Conservation (phyloP, 1,140 invertebrate species). For the Drosophila neocordata region DNA sequence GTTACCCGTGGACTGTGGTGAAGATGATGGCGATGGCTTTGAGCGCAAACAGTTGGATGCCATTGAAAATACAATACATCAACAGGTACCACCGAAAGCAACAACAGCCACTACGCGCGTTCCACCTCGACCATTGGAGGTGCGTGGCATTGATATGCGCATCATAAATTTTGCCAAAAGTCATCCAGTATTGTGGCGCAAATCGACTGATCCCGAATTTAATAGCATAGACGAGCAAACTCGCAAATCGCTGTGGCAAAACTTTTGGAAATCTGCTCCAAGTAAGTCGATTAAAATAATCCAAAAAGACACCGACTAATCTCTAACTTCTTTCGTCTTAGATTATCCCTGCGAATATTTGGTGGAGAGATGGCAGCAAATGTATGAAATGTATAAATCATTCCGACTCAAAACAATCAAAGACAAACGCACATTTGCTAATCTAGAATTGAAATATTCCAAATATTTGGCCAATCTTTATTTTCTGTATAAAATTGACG, state of each 20-base stretch:
- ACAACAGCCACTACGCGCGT: constrained; percentile 14
- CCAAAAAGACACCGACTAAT: background rate
- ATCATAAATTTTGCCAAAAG: constrained; percentile 81
- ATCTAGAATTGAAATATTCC: constrained; percentile 75
- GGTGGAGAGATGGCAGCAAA: constrained; percentile 75
- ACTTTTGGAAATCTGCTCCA: constrained; percentile 65
- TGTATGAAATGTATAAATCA: constrained; percentile 81
- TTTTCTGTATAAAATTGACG: constrained; percentile 77
- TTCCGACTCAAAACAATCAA: constrained; percentile 79
- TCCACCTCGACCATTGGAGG: constrained; percentile 55
- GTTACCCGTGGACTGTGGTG: constrained; percentile 67
- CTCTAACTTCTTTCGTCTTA: constrained; percentile 18
- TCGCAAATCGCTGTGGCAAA: constrained; percentile 66
- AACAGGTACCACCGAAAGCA: constrained; percentile 29
- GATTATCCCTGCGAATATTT: constrained; percentile 69
- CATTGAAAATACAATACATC: constrained; percentile 62
- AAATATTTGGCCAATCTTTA: constrained; percentile 76
- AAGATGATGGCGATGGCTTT: constrained; percentile 70
- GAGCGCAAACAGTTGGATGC: constrained; percentile 68
- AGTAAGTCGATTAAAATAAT: constrained; percentile 34
- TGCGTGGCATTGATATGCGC: constrained; percentile 63
- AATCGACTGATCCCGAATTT: constrained; percentile 67
- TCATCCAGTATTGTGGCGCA: constrained; percentile 76
- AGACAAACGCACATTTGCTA: constrained; percentile 55
- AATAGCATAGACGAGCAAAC: constrained; percentile 77